Evolutionary conservation across 2,113 vertebrate genomes (phyloP).

Genomic region (Lophotis ruficrista): DNA sequence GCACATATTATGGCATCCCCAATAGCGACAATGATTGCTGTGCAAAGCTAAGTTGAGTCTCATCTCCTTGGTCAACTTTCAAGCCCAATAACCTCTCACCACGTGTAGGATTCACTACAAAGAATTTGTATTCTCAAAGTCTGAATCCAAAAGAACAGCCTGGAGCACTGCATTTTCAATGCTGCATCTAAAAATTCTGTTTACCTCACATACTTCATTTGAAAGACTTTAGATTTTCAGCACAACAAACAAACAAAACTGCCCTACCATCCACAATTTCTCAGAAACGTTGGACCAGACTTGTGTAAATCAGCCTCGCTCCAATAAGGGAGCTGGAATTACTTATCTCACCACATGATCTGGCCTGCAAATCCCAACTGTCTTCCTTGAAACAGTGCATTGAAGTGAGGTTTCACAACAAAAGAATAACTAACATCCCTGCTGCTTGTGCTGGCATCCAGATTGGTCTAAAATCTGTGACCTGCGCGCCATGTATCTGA

Average conservation of each 20-base stretch:
- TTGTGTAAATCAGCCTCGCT: background rate
- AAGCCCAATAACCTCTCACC: background rate
- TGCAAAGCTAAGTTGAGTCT: background rate
- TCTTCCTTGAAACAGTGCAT: background rate
- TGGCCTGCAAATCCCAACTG: background rate
- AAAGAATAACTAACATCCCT: background rate
- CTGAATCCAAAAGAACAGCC: background rate
- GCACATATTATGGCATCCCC: background rate
- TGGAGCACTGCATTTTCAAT: background rate
- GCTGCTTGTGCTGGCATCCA: background rate
- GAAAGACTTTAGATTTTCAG: background rate
- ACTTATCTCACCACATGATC: background rate
- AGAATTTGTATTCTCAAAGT: background rate
- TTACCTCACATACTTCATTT: rapidly evolving
- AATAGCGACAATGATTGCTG: background rate
- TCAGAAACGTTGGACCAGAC: background rate
- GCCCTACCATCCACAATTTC: background rate
- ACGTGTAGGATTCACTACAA: background rate
- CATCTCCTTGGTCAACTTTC: background rate
- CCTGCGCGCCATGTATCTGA: background rate
- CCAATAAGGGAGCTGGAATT: background rate
- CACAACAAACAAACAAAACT: background rate
- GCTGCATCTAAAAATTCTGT: background rate
- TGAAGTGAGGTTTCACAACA: background rate
- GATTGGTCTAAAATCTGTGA: background rate